phyloP scores from a whole-genome alignment of 2,888 invertebrate genomes.

The Frankliniella intonsa region DNA sequence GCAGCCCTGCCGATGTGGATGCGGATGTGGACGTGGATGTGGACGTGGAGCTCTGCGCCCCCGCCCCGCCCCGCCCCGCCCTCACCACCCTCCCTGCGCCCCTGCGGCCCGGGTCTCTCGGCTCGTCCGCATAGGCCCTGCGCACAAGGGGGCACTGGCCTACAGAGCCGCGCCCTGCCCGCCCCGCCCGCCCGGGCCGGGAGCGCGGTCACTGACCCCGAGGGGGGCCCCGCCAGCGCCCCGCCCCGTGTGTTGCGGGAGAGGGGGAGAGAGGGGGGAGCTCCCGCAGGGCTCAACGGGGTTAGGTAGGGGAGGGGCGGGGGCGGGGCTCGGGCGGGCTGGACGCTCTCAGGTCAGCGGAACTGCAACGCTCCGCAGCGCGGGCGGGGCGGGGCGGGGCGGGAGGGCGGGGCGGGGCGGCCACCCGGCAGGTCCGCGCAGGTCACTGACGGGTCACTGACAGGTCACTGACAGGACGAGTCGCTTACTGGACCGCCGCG shows the following conservation, averaged over 20 bases:
- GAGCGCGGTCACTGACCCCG: not conserved
- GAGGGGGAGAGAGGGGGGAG: not conserved
- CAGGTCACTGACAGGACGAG: not conserved
- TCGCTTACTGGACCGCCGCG: too few relatives aligned
- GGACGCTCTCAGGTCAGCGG: not conserved
- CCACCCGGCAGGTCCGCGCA: not conserved
- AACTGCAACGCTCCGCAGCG: not conserved
- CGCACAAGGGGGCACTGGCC: not conserved
- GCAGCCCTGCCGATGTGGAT: too few relatives aligned
- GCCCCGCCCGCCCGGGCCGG: not conserved
- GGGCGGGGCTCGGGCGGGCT: not conserved
- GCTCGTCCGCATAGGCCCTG: too few relatives aligned
- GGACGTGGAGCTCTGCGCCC: too few relatives aligned
- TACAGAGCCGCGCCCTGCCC: not conserved
- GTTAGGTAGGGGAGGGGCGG: not conserved
- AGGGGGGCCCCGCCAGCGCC: not conserved
- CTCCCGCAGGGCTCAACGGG: too few relatives aligned
- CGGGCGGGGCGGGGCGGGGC: too few relatives aligned
- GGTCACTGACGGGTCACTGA: conserved; percentile 9
- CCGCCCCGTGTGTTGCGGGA: not conserved
- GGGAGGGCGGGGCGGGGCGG: not conserved
- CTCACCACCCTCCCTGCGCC: not conserved
- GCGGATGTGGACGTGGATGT: too few relatives aligned
- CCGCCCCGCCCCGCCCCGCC: too few relatives aligned
- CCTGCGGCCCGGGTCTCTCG: not conserved